Evolutionary conservation across 1,140 invertebrate genomes (phyloP).

Genomic region (Triops cancriformis): DNA sequence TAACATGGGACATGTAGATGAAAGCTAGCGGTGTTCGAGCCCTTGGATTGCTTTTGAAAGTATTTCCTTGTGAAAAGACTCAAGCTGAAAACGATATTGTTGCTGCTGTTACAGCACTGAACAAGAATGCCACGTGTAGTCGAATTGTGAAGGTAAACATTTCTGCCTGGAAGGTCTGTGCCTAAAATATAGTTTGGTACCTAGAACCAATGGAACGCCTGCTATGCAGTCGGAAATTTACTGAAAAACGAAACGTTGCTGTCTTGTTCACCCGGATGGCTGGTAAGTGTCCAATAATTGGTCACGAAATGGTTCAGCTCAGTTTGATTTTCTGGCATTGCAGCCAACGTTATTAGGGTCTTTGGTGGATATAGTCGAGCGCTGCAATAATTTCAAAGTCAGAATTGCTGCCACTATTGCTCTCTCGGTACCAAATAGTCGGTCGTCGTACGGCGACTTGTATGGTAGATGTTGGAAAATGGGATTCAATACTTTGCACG

Average conservation of each 20-base stretch:
- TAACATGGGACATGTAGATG: constrained; percentile 38
- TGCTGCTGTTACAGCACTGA: constrained; percentile 48
- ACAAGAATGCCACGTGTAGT: constrained; percentile 55
- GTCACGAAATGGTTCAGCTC: constrained; percentile 45
- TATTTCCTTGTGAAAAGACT: constrained; percentile 43
- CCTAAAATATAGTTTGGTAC: constrained; percentile 44
- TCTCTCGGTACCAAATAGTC: constrained; percentile 49
- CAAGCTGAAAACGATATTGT: constrained; percentile 45
- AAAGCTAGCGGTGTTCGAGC: constrained; percentile 69
- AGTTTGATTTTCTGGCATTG: constrained; percentile 28
- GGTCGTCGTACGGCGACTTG: constrained; percentile 52
- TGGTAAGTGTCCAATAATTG: constrained; percentile 41
- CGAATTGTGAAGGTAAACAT: constrained; percentile 64
- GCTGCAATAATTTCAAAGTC: constrained; percentile 57
- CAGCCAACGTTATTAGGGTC: constrained; percentile 45
- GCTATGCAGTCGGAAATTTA: constrained; percentile 70
- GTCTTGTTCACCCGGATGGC: constrained; percentile 13
- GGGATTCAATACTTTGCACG: constrained; percentile 58
- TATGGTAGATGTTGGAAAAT: constrained; percentile 56
- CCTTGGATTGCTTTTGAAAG: constrained; percentile 64
- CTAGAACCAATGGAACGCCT: constrained; percentile 69
- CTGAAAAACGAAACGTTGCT: constrained; percentile 55
- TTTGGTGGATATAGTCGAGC: constrained; percentile 45
- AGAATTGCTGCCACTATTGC: constrained; percentile 72
- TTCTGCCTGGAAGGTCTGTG: constrained; percentile 23